These are phyloP conservation scores for Crotalus adamanteus DNA, from an alignment of 2,797 vertebrate genomes.

Conservation along the genomic window DNA sequence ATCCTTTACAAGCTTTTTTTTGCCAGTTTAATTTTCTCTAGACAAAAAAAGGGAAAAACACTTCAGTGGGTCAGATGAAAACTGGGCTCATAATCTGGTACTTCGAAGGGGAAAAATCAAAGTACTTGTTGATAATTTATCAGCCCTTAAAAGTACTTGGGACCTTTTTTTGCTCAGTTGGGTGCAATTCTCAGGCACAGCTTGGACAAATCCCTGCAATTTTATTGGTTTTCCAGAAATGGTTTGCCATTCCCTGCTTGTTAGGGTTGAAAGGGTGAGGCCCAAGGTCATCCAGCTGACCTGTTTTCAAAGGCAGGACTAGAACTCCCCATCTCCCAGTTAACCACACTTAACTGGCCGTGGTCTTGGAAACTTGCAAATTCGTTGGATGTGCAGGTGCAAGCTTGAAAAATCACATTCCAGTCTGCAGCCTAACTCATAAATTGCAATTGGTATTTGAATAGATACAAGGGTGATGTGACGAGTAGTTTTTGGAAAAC, in stretches of 20 bases:
- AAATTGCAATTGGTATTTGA: not conserved
- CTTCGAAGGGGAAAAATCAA: fast-evolving
- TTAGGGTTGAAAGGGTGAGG: no score
- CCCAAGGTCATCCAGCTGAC: no score
- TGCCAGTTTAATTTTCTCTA: not conserved
- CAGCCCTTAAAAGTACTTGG: not conserved
- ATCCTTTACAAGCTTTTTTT: not conserved
- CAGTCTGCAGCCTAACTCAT: not conserved
- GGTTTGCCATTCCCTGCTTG: no score
- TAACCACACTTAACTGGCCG: no score
- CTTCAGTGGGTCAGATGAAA: not conserved
- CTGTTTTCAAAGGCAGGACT: no score
- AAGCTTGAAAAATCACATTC: not conserved
- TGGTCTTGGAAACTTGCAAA: not conserved
- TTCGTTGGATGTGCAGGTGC: not conserved
- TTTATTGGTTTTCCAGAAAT: no score
- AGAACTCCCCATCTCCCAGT: no score
- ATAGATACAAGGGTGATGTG: not conserved
- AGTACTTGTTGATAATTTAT: not conserved
- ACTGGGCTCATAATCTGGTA: not conserved
- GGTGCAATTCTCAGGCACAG: no score
- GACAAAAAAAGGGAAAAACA: not conserved
- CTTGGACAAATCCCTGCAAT: no score
- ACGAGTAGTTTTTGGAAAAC: not conserved
- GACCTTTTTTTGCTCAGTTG: no score